These are phyloP conservation scores for Semnopithecus entellus DNA, from an alignment of 2,113 vertebrate species.

Conservation along the genomic window DNA sequence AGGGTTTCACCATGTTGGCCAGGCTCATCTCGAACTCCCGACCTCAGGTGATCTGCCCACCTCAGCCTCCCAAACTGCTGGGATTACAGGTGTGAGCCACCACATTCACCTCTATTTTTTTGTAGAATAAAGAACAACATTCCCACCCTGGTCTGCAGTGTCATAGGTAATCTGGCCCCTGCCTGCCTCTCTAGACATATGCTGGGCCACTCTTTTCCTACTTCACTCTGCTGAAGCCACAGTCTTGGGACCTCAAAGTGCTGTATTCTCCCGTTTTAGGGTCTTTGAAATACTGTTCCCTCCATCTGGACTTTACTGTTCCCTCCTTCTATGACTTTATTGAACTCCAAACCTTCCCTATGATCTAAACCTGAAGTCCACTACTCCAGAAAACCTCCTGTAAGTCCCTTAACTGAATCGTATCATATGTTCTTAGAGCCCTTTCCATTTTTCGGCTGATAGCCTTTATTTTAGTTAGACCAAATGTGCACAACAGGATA, in stretches of 20 bases:
- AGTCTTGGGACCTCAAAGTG: background rate
- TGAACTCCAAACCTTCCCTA: background rate
- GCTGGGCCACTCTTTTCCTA: fast-evolving
- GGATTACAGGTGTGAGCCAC: no score
- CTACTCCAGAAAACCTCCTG: background rate
- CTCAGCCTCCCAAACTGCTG: no score
- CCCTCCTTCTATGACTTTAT: background rate
- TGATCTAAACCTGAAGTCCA: background rate
- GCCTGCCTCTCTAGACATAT: no score
- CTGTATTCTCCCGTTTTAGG: background rate
- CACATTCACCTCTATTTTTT: no score
- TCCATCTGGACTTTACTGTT: no score
- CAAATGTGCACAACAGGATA: background rate
- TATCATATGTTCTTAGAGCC: background rate
- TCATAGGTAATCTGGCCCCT: background rate
- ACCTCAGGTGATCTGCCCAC: no score
- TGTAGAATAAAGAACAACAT: background rate
- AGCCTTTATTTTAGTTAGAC: background rate
- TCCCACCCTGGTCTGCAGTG: background rate
- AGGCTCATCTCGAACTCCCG: no score
- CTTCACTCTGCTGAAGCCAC: no score
- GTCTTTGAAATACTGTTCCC: fast-evolving
- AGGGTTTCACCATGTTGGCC: no score
- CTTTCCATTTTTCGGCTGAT: background rate
- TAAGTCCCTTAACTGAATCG: background rate